Evolutionary conservation across 2,797 vertebrate species (phyloP).

Genomic region (Sebastes trivittatus): DNA sequence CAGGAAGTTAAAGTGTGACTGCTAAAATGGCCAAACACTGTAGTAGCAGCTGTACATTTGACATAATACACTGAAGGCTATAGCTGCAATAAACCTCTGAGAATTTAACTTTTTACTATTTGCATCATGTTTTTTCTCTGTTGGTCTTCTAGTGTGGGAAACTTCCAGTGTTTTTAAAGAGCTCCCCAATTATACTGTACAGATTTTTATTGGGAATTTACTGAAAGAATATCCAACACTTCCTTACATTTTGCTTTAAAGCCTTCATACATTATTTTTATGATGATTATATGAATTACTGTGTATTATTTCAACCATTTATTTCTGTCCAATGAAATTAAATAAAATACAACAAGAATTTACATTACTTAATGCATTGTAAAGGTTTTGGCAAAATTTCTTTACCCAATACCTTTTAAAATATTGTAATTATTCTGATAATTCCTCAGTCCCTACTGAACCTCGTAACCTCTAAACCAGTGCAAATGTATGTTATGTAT

Average conservation of each 20-base stretch:
- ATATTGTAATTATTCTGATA: neutral
- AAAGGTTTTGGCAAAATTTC: neutral
- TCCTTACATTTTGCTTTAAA: neutral
- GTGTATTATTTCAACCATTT: neutral
- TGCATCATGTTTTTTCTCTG: neutral
- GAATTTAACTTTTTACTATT: neutral
- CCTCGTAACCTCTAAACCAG: neutral
- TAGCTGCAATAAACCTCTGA: neutral
- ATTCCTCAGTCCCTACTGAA: neutral
- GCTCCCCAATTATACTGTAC: neutral
- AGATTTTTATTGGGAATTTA: neutral
- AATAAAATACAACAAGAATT: neutral
- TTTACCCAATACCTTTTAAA: neutral
- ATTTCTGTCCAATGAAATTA: neutral
- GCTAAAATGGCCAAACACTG: neutral
- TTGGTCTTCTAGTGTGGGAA: neutral
- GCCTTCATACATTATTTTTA: neutral
- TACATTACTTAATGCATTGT: neutral
- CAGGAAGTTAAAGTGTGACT: conserved; percentile 6
- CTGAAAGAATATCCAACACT: neutral
- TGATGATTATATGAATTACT: neutral
- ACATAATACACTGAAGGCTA: neutral
- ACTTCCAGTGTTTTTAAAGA: neutral
- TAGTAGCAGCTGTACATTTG: neutral
- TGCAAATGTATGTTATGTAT: neutral